Conservation (phyloP, 2,888 invertebrate genomes). For the Tinea semifulvella region DNA sequence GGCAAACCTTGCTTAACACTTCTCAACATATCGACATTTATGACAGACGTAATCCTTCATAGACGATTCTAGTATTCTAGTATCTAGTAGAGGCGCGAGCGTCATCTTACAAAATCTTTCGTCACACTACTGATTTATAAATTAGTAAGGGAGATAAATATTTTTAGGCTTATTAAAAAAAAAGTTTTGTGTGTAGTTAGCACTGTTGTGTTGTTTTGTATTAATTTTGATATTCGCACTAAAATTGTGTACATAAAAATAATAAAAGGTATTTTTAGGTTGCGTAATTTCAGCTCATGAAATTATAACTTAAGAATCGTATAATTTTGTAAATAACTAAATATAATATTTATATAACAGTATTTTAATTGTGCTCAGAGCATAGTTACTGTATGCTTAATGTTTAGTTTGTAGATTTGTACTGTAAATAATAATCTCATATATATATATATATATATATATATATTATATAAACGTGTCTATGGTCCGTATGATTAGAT, state of each 20-base stretch:
- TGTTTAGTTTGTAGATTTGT: not conserved
- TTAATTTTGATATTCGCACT: not conserved
- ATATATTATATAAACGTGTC: not conserved
- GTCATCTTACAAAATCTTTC: too few relatives aligned
- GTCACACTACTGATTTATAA: too few relatives aligned
- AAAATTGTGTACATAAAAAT: not conserved
- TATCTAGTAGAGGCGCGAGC: too few relatives aligned
- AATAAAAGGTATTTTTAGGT: constrained; percentile 26
- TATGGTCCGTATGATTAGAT: too few relatives aligned
- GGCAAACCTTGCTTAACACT: too few relatives aligned
- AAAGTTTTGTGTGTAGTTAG: not conserved
- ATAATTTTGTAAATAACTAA: constrained; percentile 40
- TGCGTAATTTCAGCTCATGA: constrained; percentile 29
- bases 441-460: not conserved
- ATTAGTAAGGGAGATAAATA: too few relatives aligned
- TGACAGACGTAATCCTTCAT: too few relatives aligned
- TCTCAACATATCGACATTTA: too few relatives aligned
- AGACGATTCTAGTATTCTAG: too few relatives aligned
- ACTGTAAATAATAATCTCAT: not conserved
- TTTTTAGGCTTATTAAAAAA: too few relatives aligned
- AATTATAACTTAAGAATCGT: constrained; percentile 32
- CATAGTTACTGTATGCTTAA: not conserved
- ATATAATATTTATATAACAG: constrained; percentile 13
- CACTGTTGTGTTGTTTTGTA: not conserved
- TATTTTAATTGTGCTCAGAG: constrained; percentile 6